Evolutionary conservation across 2,113 vertebrate genomes (phyloP), one percentile per base, ranked within the genome.

Genomic region (Passer montanus): DNA sequence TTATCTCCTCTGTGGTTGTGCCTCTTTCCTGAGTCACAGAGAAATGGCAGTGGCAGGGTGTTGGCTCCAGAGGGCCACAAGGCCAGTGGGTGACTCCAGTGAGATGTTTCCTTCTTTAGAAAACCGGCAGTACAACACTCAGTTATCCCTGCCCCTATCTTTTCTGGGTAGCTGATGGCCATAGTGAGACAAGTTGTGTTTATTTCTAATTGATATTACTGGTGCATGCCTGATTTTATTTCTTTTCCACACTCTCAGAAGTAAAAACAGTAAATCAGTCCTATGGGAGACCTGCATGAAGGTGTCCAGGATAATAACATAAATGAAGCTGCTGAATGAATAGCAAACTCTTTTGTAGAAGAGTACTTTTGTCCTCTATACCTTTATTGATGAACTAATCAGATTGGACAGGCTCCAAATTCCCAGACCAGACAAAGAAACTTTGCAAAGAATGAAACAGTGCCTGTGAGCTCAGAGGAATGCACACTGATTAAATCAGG

Each of bases 361-460:
- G 39, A 31, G 19, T 55, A 15, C n/a, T 83, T 84, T 76, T 90
- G 67, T 90, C 67, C 72, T 88, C 67, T 37, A 6, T 58, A 85
- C 41, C 53, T 85, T 92, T 93, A 87, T 62, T 79, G 78, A 88
- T 66, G 28, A 93, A 30, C 59, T 90, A 75, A 80, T 90, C 75
- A 80, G 75, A 87, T 49, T 91, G 67, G 35, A 22, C 63, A 84
- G 63, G 52, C 47, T 95, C 79, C 83, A 76, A 30, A 80, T 84
- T 88, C 70, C 70, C 72, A 92, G 64, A 88, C n/a, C 39, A 50
- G 73, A 75, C 39, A 95, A 88, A 83, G 59, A 87, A 85, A 85
- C 50, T 90, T 93, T 75, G 63, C 62, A 73, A 95, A 56, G 62
- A 79, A 43, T 35, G 63, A 67, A 88, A 49, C 50, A 4, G 37